Evolutionary conservation across 2,888 invertebrate genomes (phyloP), one percentile per base, ranked within the genome.

Genomic region (Patella pellucida): DNA sequence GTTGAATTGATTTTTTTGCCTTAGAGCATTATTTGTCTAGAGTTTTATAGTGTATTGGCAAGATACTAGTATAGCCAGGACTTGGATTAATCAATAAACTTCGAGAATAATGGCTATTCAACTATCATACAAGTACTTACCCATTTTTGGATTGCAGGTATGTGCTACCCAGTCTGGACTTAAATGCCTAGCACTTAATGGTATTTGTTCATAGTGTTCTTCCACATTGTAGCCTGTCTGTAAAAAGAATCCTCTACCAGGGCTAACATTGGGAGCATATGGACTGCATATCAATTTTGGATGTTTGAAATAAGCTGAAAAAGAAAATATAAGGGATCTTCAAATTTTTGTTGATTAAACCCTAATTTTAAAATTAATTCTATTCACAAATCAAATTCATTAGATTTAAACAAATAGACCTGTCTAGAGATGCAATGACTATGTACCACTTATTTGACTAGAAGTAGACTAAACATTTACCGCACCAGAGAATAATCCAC

Each of bases 271-370:
- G 9, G 81, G 73, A 12, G 83, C 81, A 72, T 82, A 79, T 2
- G 88, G 88, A 78, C 83, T 86, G 78, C 88, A 88, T 71, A 88
- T 84, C 56, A 87, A 79, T 62, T 83, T 79, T 0, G 88, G 88
- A 78, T 88, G 88, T 74, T 88, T 87, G 82, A 88, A 88, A 78
- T 88, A 88, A 7, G 86, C 88, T 88, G 83, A 77, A 84, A 81
- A 31, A 71, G 67, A 68, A 73, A 72, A 16, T 41, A 41, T 0
- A 41, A 41, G 41, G 41, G 9, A 41, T 41, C 9, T 41, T 9
- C 7, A 41, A 41, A 5, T 7, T 41, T 41, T 41, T 41, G 7
- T 41, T 41, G 7, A 41, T 41, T 41, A 9, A 41, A 41, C 41
- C 41, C 7, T 41, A 7, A 41, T 41, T 41, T 41, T 41, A 7